Conservation (phyloP, 2,888 invertebrate genomes). For the Xiphydria camelus region DNA sequence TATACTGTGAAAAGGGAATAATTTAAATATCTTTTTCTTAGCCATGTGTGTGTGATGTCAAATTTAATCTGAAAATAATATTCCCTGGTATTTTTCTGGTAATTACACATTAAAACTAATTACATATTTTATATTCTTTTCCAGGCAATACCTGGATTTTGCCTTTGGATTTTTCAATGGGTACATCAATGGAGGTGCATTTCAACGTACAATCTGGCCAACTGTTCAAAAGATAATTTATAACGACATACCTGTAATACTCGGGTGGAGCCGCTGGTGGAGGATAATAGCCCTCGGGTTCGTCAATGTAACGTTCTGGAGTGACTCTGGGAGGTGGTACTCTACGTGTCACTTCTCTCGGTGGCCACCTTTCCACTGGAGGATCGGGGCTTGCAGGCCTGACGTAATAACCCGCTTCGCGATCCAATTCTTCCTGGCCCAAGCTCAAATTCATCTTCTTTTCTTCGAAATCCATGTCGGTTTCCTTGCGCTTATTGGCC, state of each 20-base stretch:
- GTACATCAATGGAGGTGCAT: too few relatives aligned
- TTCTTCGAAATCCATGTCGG: slow-evolving; percentile 93
- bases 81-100: too few relatives aligned
- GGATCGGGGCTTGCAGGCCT: slow-evolving; percentile 69
- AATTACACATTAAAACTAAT: too few relatives aligned
- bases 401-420: slow-evolving; percentile 73
- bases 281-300: slow-evolving; percentile 51
- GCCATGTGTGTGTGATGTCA: too few relatives aligned
- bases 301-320: slow-evolving; percentile 47
- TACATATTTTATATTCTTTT: too few relatives aligned
- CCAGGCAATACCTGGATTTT: too few relatives aligned
- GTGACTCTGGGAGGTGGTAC: slow-evolving; percentile 48
- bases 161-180: too few relatives aligned
- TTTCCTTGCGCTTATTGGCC: slow-evolving; percentile 90
- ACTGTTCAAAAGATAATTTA: too few relatives aligned
- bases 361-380: slow-evolving; percentile 49
- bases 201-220: too few relatives aligned
- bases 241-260: slow-evolving; percentile 53
- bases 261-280: slow-evolving; percentile 44
- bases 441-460: slow-evolving; percentile 90
- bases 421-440: slow-evolving; percentile 74
- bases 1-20: too few relatives aligned
- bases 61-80: too few relatives aligned
- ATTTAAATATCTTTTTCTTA: too few relatives aligned
- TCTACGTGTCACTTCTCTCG: slow-evolving; percentile 42